phyloP scores from a whole-genome alignment of 2,888 invertebrate genomes.

The Smittia aterrima region DNA sequence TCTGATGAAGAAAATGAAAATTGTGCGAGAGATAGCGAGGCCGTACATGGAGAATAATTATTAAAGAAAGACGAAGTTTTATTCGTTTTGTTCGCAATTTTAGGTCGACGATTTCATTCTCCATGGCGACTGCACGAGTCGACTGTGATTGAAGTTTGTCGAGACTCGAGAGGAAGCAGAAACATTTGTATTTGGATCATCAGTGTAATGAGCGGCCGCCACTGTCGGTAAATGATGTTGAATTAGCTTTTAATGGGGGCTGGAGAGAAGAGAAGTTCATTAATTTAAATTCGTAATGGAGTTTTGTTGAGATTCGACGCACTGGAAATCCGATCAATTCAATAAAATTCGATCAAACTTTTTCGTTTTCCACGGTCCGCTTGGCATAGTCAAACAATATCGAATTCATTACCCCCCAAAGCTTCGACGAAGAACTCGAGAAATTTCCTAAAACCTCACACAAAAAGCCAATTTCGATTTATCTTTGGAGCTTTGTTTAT shows the following conservation, averaged over 20 bases:
- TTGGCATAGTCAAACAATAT: constrained; percentile 34
- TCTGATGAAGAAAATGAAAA: background rate
- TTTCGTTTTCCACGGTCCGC: constrained; percentile 16
- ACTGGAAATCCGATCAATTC: constrained; percentile 31
- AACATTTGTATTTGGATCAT: background rate
- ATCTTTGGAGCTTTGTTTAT: constrained; percentile 19
- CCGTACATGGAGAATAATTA: constrained; percentile 28
- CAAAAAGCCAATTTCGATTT: constrained; percentile 26
- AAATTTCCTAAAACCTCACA: background rate
- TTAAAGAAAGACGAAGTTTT: constrained; percentile 12
- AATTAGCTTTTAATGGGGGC: constrained; percentile 8
- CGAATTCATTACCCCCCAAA: constrained; percentile 40
- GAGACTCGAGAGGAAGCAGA: too few species aligned
- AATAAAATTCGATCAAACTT: constrained; percentile 17
- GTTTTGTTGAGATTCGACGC: constrained; percentile 14
- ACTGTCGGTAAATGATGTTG: background rate
- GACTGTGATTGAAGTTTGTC: background rate
- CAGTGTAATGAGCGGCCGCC: background rate
- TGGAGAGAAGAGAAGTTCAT: constrained; percentile 13
- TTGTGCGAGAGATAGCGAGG: too few species aligned
- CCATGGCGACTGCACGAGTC: background rate
- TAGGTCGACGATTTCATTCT: background rate
- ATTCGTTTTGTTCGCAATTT: background rate
- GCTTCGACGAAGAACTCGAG: constrained; percentile 25
- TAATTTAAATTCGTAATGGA: constrained; percentile 38